Conservation (phyloP, 2,113 vertebrate species). For the Conger conger region DNA sequence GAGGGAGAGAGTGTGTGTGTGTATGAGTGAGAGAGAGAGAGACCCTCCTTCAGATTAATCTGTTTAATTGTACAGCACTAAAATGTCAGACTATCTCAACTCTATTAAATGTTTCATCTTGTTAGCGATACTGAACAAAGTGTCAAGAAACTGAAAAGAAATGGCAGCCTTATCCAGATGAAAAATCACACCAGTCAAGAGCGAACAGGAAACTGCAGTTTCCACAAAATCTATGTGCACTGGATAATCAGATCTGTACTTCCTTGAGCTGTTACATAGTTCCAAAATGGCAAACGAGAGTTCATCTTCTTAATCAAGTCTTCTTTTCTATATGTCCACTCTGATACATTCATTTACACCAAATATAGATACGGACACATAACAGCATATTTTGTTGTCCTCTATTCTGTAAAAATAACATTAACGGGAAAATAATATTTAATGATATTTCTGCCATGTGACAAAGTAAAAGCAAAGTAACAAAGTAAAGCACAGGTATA, state of each 20-base stretch:
- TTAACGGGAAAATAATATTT: neutral
- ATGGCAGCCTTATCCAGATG: neutral
- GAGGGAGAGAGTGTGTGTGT: neutral
- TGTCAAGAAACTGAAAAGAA: constrained; percentile 18
- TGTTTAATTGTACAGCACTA: constrained; percentile 29
- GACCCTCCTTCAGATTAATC: constrained; percentile 15
- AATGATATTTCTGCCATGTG: neutral
- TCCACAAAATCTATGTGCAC: constrained; percentile 13
- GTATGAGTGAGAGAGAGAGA: neutral
- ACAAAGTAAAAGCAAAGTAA: neutral
- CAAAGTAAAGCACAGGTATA: neutral
- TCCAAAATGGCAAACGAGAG: neutral
- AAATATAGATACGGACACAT: neutral
- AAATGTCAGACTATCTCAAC: constrained; percentile 21
- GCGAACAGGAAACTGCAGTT: constrained; percentile 9
- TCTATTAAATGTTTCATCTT: constrained; percentile 27
- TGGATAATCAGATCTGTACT: constrained; percentile 19
- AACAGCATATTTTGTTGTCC: too few species aligned
- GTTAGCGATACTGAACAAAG: constrained; percentile 21
- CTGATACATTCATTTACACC: neutral
- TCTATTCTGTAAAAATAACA: too few species aligned
- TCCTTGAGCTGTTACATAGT: constrained; percentile 7
- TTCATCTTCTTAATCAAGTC: constrained; percentile 2
- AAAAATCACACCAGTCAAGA: constrained; percentile 19
- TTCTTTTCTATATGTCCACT: neutral